phyloP scores from a whole-genome alignment of 2,797 vertebrate species.

The Morelia viridis region DNA sequence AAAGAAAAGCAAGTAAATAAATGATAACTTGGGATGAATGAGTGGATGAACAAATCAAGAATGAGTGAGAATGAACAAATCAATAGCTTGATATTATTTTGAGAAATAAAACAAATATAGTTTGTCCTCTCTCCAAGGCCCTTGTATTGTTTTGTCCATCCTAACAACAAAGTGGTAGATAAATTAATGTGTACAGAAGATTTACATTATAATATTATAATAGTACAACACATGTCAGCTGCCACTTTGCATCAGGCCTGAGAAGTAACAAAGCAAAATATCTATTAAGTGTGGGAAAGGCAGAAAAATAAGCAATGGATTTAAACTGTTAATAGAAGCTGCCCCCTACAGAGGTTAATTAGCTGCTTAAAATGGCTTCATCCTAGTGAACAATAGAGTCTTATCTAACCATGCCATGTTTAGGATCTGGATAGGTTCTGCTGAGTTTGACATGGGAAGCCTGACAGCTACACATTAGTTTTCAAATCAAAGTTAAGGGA shows the following conservation, averaged over 20 bases:
- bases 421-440: not conserved
- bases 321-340: not conserved
- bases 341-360: not conserved
- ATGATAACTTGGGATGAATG: not conserved
- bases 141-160: not conserved
- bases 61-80: not conserved
- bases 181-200: not conserved
- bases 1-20: not conserved
- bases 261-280: not conserved
- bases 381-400: not conserved
- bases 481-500: not conserved
- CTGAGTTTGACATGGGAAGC: not conserved
- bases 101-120: not conserved
- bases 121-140: not conserved
- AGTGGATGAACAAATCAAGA: not conserved
- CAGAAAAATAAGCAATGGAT: not conserved
- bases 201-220: not conserved
- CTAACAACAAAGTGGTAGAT: not conserved
- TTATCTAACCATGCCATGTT: not conserved
- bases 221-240: not conserved
- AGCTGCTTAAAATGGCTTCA: not conserved
- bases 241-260: not conserved
- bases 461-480: not conserved
- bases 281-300: not conserved
- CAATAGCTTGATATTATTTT: not conserved